Evolutionary conservation across 2,888 invertebrate genomes (phyloP).

Genomic region (Heteromyza rotundicornis): DNA sequence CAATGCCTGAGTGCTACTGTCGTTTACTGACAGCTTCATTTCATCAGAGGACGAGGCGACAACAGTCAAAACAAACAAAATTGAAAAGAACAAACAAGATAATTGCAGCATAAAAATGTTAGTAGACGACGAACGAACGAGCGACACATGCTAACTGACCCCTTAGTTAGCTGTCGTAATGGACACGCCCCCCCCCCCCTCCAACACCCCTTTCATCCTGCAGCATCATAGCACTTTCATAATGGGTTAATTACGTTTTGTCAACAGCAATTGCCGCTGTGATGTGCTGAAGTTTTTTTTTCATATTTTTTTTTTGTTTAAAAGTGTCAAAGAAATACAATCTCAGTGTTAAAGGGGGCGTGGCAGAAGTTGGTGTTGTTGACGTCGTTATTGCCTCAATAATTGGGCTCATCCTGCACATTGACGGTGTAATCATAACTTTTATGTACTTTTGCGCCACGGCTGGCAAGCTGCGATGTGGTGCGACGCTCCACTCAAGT

Average conservation of each 20-base stretch:
- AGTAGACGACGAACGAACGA: not conserved
- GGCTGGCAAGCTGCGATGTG: no score
- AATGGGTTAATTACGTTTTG: conserved; percentile 1
- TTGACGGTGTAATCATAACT: not conserved
- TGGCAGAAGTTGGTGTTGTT: not conserved
- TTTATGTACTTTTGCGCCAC: not conserved
- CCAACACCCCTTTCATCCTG: not conserved
- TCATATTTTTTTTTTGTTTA: no score
- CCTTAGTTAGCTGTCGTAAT: not conserved
- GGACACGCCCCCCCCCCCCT: not conserved
- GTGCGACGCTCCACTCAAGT: not conserved
- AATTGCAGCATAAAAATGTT: not conserved
- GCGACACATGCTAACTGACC: not conserved
- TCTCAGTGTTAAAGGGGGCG: no score
- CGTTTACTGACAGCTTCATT: no score
- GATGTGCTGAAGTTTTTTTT: not conserved
- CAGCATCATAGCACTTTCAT: not conserved
- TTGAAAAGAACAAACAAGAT: no score
- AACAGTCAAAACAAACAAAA: no score
- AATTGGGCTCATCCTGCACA: not conserved
- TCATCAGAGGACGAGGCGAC: no score
- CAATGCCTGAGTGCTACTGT: no score
- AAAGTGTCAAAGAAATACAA: no score
- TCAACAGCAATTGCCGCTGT: not conserved
- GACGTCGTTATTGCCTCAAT: not conserved